Evolutionary conservation across 2,113 vertebrate species (phyloP).

Genomic region (Gallinago media): DNA sequence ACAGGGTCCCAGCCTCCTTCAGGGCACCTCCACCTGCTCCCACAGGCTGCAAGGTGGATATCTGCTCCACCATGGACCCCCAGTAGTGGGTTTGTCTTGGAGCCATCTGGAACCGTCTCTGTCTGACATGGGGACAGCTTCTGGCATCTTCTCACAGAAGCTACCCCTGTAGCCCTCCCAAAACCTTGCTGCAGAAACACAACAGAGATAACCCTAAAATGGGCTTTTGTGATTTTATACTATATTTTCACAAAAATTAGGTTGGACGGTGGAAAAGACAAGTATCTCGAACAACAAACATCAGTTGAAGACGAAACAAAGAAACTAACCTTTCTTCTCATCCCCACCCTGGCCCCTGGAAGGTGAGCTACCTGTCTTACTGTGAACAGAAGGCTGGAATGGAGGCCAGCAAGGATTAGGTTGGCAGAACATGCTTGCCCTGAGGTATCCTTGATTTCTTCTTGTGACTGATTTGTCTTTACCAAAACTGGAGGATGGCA

Average conservation of each 20-base stretch:
- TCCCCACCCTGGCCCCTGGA: not conserved
- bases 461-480: not conserved
- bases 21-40: not conserved
- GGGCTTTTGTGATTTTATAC: not conserved
- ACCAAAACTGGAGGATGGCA: not conserved
- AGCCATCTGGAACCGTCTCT: not conserved
- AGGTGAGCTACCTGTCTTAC: not conserved
- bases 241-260: not conserved
- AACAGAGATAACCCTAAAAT: not conserved
- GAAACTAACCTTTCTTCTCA: not conserved
- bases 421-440: not conserved
- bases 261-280: not conserved
- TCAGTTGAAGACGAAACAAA: not conserved
- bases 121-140: not conserved
- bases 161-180: not conserved
- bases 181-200: not conserved
- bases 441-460: not conserved
- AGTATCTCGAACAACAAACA: not conserved
- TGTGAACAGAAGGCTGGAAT: not conserved
- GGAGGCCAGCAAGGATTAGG: not conserved
- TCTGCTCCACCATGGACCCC: not conserved
- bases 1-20: not conserved
- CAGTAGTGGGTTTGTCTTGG: accelerated
- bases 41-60: not conserved
- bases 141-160: not conserved